A percentile compares a stretch with the other conserved stretches of the same genome.
phyloP scores from a whole-genome alignment of 2,113 vertebrate genomes.

The Glaucidium brasilianum region DNA sequence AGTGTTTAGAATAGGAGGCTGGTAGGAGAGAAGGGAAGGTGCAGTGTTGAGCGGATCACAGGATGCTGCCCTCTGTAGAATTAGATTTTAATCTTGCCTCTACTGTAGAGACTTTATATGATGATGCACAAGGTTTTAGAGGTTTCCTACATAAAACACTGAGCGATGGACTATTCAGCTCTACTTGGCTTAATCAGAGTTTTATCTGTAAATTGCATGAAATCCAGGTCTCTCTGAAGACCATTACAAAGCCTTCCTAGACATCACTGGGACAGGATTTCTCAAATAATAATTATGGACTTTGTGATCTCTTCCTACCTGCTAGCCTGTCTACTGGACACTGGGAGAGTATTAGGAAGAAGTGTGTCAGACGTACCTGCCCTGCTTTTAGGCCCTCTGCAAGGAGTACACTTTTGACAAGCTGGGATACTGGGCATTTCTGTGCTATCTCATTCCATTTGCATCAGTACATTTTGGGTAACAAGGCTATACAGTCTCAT shows the following conservation, averaged over 20 bases:
- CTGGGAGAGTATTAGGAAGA: background rate
- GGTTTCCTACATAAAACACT: background rate
- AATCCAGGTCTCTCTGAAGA: background rate
- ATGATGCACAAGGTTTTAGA: background rate
- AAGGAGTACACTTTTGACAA: background rate
- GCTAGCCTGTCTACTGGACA: background rate
- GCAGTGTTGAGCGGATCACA: background rate
- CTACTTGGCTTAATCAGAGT: background rate
- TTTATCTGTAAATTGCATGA: background rate
- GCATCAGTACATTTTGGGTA: background rate
- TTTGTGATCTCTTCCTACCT: background rate
- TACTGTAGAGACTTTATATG: background rate
- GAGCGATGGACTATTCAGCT: background rate
- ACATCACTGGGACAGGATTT: background rate
- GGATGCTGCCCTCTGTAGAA: background rate
- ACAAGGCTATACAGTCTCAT: background rate
- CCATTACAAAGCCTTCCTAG: background rate
- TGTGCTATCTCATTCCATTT: background rate
- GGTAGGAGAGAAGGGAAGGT: background rate
- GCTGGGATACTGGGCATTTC: background rate
- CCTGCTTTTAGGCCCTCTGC: background rate
- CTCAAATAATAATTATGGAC: accelerated
- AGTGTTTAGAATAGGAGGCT: background rate
- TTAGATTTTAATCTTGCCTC: background rate
- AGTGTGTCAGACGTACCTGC: background rate